Percentiles rank a stretch among this genome's conserved stretches.
These are phyloP conservation scores for Ischnus inquisitorius DNA, from an alignment of 2,888 invertebrate genomes.

Conservation along the genomic window DNA sequence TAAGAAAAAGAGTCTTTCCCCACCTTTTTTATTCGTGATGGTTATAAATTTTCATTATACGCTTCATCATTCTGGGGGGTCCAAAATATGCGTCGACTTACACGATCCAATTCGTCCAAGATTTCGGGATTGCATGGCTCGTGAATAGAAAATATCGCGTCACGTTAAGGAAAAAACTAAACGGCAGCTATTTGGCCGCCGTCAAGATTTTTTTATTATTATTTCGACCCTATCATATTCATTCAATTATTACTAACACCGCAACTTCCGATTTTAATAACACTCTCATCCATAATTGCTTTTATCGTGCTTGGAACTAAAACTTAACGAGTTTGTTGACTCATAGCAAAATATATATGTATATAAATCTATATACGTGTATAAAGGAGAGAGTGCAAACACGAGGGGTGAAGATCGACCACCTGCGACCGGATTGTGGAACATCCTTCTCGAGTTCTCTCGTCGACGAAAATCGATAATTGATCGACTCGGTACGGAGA, in stretches of 20 bases:
- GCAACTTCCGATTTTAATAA: not conserved
- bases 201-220: not conserved
- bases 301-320: not conserved
- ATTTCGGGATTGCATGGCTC: too few relatives aligned
- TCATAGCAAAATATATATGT: not conserved
- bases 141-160: too few relatives aligned
- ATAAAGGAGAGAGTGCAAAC: conserved; percentile 15
- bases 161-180: not conserved
- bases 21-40: too few relatives aligned
- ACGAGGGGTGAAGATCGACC: conserved; percentile 19
- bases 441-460: not conserved
- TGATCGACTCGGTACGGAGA: conserved; percentile 25
- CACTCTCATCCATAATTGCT: not conserved
- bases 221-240: too few relatives aligned
- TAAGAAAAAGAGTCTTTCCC: too few relatives aligned
- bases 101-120: too few relatives aligned
- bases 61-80: too few relatives aligned
- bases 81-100: too few relatives aligned
- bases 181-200: not conserved
- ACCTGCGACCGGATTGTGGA: conserved; percentile 20
- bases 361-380: not conserved
- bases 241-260: not conserved
- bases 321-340: conserved; percentile 29
- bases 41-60: too few relatives aligned
- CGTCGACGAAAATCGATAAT: conserved; percentile 44